Conservation (phyloP, 2,797 vertebrate species). For the Coregonus ussuriensis region DNA sequence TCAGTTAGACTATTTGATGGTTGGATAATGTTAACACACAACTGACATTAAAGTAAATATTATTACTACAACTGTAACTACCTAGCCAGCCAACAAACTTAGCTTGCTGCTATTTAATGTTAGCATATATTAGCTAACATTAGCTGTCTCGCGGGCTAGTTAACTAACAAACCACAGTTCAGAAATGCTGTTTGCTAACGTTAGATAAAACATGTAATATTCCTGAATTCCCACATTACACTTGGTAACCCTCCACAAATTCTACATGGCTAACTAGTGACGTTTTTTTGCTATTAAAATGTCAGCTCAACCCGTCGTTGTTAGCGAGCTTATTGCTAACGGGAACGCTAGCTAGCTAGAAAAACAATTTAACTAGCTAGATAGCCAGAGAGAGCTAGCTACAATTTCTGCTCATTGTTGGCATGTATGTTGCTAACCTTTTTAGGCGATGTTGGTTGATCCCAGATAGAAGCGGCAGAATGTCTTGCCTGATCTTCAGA, state of each 20-base stretch:
- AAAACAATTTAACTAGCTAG: constrained; percentile 63
- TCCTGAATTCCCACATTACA: neutral
- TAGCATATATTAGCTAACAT: neutral
- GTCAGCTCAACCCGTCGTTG: constrained; percentile 22
- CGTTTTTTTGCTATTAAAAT: neutral
- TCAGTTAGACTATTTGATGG: neutral
- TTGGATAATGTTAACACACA: neutral
- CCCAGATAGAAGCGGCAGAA: neutral
- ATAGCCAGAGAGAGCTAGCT: constrained; percentile 56
- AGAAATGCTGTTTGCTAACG: neutral
- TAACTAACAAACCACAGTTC: neutral
- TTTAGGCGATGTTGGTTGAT: neutral
- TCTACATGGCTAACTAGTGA: neutral
- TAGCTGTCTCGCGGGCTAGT: neutral
- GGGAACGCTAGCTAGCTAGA: constrained; percentile 65
- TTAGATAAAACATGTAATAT: neutral
- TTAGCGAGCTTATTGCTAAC: constrained; percentile 56
- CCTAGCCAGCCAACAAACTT: neutral
- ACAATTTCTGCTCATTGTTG: neutral
- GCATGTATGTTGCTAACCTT: neutral
- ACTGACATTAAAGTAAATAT: neutral
- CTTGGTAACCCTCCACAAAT: neutral
- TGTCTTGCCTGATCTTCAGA: neutral
- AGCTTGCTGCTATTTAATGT: neutral
- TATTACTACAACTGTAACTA: neutral